Evolutionary conservation across 2,888 invertebrate genomes (phyloP), one percentile per base, ranked within the genome.

Genomic region (Acanthosepion pharaonis): DNA sequence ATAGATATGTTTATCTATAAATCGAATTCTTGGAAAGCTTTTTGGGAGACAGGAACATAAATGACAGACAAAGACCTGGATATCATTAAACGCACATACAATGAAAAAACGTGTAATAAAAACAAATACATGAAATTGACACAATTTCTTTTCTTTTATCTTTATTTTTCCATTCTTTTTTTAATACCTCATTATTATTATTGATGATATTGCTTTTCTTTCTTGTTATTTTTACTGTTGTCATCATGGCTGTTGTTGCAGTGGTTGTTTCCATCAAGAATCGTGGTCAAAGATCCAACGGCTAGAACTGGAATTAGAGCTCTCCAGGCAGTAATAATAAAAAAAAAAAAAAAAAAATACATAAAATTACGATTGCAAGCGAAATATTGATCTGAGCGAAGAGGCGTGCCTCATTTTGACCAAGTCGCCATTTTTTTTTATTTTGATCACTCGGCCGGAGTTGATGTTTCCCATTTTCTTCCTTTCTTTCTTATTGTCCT

Each of bases 321-420:
- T 78, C 78, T 78, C 78, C 18, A 78, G 78, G n/a, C 78, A 78
- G n/a, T 78, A 33, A 78, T 78, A 78, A 78, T 2, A 78, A 78
- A n/a, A n/a, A n/a, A 78, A 15, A 28, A 78, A 78, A 78, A n/a
- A n/a, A n/a, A n/a, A n/a, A n/a, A n/a, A n/a, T n/a, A n/a, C n/a
- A n/a, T n/a, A n/a, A n/a, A 78, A 78, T n/a, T n/a, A n/a, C n/a
- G 11, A 78, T 78, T 78, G 78, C n/a, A n/a, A 78, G 78, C n/a
- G 78, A n/a, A 78, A 33, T 78, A 78, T 78, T 78, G 78, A 78
- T 78, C n/a, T 78, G 78, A 33, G 78, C n/a, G 78, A 78, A 78
- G 78, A 78, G 78, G 78, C 78, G 78, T 78, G n/a, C n/a, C 78
- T 18, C n/a, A 2, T 78, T 78, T 78, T 78, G 78, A 78, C 78